These are phyloP conservation scores for Sebastes cheni DNA, from an alignment of 2,797 vertebrate species.

Conservation along the genomic window DNA sequence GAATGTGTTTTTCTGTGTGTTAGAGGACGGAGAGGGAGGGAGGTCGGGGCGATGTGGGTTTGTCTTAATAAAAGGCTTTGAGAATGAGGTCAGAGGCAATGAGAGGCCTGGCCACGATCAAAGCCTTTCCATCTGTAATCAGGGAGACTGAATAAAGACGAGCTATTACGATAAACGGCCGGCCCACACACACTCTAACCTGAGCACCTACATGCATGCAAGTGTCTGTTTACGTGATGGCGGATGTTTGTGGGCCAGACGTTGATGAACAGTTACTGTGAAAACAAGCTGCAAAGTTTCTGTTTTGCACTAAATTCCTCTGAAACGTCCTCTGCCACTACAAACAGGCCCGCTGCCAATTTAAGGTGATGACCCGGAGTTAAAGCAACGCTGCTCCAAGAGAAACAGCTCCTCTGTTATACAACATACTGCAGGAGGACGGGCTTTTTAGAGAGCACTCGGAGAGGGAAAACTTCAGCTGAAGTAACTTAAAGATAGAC, in stretches of 20 bases:
- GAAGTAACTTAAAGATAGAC: neutral
- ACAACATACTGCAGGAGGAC: neutral
- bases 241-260: slow-evolving; percentile 13
- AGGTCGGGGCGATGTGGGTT: slow-evolving; percentile 14
- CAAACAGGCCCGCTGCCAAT: slow-evolving; percentile 35
- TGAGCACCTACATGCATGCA: neutral
- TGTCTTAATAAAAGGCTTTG: slow-evolving; percentile 64
- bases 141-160: slow-evolving; percentile 51
- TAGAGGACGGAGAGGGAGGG: neutral
- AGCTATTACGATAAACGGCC: slow-evolving; percentile 50
- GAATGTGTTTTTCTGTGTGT: neutral
- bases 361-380: slow-evolving; percentile 43
- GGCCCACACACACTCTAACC: slow-evolving; percentile 44
- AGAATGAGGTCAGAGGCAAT: slow-evolving; percentile 51
- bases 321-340: slow-evolving; percentile 35
- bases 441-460: neutral
- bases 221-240: neutral
- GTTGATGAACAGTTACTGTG: neutral
- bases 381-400: slow-evolving; percentile 53
- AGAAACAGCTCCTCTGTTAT: slow-evolving; percentile 44
- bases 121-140: slow-evolving; percentile 67
- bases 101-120: slow-evolving; percentile 64
- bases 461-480: neutral
- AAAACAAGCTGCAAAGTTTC: neutral
- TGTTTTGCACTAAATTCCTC: slow-evolving; percentile 19